Evolutionary conservation across 2,797 vertebrate species (phyloP).

Genomic region (Cheirogaleus major): DNA sequence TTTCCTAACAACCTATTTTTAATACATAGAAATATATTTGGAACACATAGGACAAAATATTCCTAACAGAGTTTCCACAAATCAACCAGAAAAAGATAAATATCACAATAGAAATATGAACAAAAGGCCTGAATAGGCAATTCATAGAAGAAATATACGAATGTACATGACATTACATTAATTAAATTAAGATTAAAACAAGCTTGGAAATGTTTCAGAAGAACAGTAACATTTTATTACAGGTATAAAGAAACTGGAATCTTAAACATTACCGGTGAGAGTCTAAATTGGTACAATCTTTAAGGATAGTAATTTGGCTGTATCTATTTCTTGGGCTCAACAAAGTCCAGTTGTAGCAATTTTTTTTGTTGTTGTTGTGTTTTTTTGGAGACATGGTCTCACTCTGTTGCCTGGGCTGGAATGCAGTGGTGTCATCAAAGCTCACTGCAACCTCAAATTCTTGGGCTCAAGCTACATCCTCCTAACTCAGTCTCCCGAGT

Average conservation of each 20-base stretch:
- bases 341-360: background rate
- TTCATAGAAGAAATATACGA: background rate
- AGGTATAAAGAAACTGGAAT: background rate
- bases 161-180: background rate
- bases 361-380: too few relatives aligned
- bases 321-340: background rate
- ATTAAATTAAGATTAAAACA: constrained; percentile 23
- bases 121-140: background rate
- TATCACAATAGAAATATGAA: background rate
- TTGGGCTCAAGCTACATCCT: too few relatives aligned
- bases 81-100: constrained; percentile 21
- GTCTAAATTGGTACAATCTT: background rate
- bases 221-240: background rate
- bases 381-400: too few relatives aligned
- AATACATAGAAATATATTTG: background rate
- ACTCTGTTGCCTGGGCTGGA: too few relatives aligned
- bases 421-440: too few relatives aligned
- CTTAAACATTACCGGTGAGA: background rate
- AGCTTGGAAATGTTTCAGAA: background rate
- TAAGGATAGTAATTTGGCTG: background rate
- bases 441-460: too few relatives aligned
- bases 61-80: constrained; percentile 13
- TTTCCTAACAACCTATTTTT: background rate
- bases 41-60: background rate
- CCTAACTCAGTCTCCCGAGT: too few relatives aligned